These are phyloP conservation scores for Microctenopoma steveboyesi DNA, from an alignment of 2,797 vertebrate genomes.

Conservation along the genomic window DNA sequence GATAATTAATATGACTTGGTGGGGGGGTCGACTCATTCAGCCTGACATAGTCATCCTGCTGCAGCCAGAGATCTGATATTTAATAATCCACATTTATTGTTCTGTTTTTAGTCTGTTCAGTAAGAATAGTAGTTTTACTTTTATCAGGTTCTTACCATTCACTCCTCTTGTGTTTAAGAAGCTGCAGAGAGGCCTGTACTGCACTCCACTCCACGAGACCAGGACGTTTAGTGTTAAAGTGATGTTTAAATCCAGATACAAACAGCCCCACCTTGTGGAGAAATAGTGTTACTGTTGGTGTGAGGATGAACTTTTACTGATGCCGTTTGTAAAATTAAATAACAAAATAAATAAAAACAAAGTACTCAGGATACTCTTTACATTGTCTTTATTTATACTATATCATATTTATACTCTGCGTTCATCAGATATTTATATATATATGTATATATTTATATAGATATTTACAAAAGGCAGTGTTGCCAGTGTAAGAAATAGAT, in stretches of 20 bases:
- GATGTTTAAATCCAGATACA: background rate
- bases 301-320: background rate
- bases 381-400: slow-evolving; percentile 79
- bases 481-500: slow-evolving; percentile 75
- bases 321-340: background rate
- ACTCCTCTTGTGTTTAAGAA: too few species aligned
- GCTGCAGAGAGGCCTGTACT: too few species aligned
- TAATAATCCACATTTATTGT: too few species aligned
- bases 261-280: slow-evolving; percentile 51
- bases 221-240: background rate
- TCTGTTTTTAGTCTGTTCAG: too few species aligned
- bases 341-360: slow-evolving; percentile 29
- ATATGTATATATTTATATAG: slow-evolving; percentile 75
- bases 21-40: too few species aligned
- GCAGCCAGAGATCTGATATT: too few species aligned
- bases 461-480: slow-evolving; percentile 78
- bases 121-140: too few species aligned
- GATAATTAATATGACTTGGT: too few species aligned
- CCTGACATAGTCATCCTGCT: too few species aligned
- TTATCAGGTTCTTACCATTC: too few species aligned
- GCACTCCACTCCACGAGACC: too few species aligned
- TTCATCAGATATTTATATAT: slow-evolving; percentile 72
- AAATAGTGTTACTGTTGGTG: background rate
- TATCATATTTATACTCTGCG: slow-evolving; percentile 79
- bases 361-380: slow-evolving; percentile 26